phyloP scores from a whole-genome alignment of 2,797 vertebrate species.

The Podarcis siculus region DNA sequence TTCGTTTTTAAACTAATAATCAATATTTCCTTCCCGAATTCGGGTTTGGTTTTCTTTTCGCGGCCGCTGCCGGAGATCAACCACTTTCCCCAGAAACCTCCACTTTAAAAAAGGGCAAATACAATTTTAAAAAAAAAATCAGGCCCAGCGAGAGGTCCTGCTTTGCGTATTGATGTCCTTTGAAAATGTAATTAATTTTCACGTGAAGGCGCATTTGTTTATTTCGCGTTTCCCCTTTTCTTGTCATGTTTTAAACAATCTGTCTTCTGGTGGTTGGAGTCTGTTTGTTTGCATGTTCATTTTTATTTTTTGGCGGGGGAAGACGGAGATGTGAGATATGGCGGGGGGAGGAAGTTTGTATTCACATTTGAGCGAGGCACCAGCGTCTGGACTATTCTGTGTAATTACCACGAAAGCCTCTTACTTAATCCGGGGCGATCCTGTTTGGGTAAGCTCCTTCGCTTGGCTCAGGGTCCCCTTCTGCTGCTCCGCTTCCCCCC shows the following conservation, averaged over 20 bases:
- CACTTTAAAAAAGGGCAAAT: neutral
- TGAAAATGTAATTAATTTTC: neutral
- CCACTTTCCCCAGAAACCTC: neutral
- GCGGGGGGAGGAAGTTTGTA: conserved; percentile 65
- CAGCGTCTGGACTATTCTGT: conserved; percentile 55
- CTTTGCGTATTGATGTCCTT: neutral
- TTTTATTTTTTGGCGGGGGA: neutral
- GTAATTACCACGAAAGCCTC: conserved; percentile 85
- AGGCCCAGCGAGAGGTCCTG: neutral
- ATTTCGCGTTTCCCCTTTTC: neutral
- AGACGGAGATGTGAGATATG: neutral
- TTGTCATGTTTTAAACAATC: neutral
- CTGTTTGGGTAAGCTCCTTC: conserved; percentile 81
- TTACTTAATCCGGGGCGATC: conserved; percentile 75
- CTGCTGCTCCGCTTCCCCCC: conserved; percentile 55
- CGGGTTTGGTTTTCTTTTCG: neutral
- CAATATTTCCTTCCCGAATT: too few relatives aligned
- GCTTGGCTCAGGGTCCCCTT: conserved; percentile 75
- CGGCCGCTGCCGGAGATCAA: too few relatives aligned
- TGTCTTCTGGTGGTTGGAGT: accelerated
- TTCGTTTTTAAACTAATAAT: too few relatives aligned
- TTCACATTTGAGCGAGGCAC: conserved; percentile 75
- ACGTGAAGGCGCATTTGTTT: neutral
- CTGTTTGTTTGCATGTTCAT: neutral
- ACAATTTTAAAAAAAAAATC: neutral